phyloP scores from a whole-genome alignment of 2,888 invertebrate species.

The Agrochola lychnidis region DNA sequence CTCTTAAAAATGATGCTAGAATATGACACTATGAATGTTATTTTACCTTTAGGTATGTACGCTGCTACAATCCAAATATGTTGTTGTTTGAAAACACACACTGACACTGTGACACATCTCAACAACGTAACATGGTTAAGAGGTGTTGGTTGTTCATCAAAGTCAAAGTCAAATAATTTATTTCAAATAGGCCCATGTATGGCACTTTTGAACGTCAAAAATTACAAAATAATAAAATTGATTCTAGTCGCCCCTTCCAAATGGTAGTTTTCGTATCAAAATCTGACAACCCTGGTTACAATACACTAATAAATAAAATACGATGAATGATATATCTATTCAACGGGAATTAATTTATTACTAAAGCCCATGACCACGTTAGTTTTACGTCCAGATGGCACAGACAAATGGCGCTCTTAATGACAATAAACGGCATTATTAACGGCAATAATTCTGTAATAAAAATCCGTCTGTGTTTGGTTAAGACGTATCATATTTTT shows the following conservation, averaged over 20 bases:
- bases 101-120: neutral
- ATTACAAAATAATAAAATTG: no score
- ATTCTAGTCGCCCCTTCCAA: no score
- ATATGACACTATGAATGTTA: neutral
- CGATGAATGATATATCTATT: conserved; percentile 12
- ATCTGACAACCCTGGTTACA: conserved; percentile 9
- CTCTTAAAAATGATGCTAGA: neutral
- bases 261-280: no score
- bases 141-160: no score
- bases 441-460: conserved; percentile 10
- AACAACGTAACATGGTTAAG: no score
- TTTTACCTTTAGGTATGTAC: neutral
- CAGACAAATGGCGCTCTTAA: conserved; percentile 12
- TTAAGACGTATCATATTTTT: conserved; percentile 8
- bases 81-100: neutral
- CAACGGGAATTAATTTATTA: conserved; percentile 30
- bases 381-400: neutral
- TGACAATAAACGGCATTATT: conserved; percentile 17
- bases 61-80: neutral
- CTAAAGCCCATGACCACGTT: neutral
- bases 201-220: no score
- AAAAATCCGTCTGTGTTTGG: neutral
- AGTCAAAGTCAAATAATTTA: no score
- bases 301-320: conserved; percentile 17
- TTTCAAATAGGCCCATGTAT: no score